Evolutionary conservation across 2,797 vertebrate genomes (phyloP), one percentile per base, ranked within the genome.

Genomic region (Mormyrops boulengeri): DNA sequence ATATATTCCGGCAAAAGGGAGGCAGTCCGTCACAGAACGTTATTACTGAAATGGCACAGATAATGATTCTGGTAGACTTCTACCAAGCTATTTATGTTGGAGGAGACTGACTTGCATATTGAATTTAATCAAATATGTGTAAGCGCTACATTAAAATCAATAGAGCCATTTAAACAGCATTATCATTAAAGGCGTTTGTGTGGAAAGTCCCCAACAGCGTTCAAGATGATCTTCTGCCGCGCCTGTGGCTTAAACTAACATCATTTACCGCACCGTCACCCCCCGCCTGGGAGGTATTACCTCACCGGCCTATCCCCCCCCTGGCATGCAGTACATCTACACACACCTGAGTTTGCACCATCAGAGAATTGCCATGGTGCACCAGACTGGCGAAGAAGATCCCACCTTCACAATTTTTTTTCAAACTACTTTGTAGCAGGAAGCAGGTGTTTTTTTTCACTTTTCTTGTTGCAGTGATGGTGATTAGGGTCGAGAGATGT

Each of bases 71-170:
- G 94, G 95, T 94, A 94, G 94, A 95, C 94, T 93, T 94, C 91
- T 93, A 93, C 93, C 92, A 41, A n/a, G 93, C 92, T 92, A 91
- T 95, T 94, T 94, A 93, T 93, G 93, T 93, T 91, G 92, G 93
- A 91, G 92, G 92, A 92, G 91, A 91, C 91, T 91, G 92, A 94
- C 92, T 93, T 90, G 91, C 66, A 26, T 94, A 95, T 95, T 92
- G 94, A 95, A 93, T 95, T 93, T 93, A 93, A 95, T 95, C 95
- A 94, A 94, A 94, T 95, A 93, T 93, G 92, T 93, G 92, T 41
- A 62, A 90, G 85, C 89, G 92, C 92, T 94, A 93, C 93, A 94
- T 95, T 95, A 93, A 94, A 95, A 95, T 95, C 95, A 95, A 95
- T 95, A 93, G 90, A 93, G 93, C 92, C 93, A 93, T 94, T 95